Conservation (phyloP, 1,140 invertebrate genomes). For the Palaemon carinicauda region DNA sequence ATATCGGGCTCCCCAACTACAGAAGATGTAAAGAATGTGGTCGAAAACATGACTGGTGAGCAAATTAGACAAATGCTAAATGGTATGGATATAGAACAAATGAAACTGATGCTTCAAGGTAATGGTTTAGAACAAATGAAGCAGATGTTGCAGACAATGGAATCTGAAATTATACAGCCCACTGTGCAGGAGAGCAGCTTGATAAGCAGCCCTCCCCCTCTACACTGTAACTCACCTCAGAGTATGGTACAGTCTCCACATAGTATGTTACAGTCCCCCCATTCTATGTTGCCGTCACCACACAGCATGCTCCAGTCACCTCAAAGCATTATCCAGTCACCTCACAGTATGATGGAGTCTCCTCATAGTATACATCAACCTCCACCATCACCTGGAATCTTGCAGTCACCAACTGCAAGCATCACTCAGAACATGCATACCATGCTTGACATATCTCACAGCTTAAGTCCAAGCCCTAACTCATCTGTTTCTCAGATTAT, state of each 20-base stretch:
- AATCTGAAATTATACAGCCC: constrained; percentile 16
- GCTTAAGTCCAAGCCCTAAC: constrained; percentile 47
- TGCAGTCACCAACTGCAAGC: constrained; percentile 40
- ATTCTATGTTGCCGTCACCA: constrained; percentile 42
- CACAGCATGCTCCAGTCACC: constrained; percentile 46
- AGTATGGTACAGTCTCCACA: constrained; percentile 48
- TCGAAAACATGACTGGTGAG: constrained; percentile 35
- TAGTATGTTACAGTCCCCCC: constrained; percentile 45
- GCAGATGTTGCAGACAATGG: constrained; percentile 46
- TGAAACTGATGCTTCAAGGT: constrained; percentile 46
- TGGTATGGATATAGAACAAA: constrained; percentile 51
- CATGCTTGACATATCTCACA: constrained; percentile 45
- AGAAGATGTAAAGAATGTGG: constrained; percentile 30
- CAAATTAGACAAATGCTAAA: constrained; percentile 48
- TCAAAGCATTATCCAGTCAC: constrained; percentile 32
- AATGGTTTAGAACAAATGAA: constrained; percentile 50
- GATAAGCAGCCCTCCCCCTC: constrained; percentile 18
- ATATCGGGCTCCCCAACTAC: too few relatives aligned
- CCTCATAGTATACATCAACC: constrained; percentile 30
- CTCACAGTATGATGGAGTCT: constrained; percentile 41
- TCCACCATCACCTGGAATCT: constrained; percentile 27
- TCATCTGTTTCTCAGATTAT: constrained; percentile 44
- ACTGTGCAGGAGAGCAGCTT: constrained; percentile 2
- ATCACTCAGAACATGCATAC: constrained; percentile 26
- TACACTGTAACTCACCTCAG: constrained; percentile 35